Base-by-base conservation (phyloP, 1,140 invertebrate genomes). In the Orchesella cincta region DNA sequence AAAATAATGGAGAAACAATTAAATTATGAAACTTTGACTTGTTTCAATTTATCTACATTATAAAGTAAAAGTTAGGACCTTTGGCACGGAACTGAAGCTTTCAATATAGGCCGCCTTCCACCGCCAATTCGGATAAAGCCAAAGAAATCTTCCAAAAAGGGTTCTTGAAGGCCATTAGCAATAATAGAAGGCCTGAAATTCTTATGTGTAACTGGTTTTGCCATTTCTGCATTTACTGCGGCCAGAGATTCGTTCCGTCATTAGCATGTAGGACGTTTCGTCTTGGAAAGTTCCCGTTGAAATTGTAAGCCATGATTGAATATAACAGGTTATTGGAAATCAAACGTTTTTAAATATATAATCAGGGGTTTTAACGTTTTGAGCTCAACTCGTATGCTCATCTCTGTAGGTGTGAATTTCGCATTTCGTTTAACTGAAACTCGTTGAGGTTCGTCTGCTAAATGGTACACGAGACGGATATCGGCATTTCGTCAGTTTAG, bases 211-310 rank as follows among this genome's bases (percentile, higher is more conserved):
- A 73, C 34, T 12, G 34, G 71, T 1, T 70, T 67, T 1, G 73
- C 52, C 1, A 79, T 26, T 31, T 52, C 26, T 35, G 0, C 12
- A 34, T 79, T 79, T 26, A 79, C 0, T 29, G 31, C 54, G 0
- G 18, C 36, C 3, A 79, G 0, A 18, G 78, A 76, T 36, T 79
- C 78, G 14, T 79, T n/a, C 70, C 0, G 71, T 64, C 39, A 79
- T 52, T 12, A 79, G 18, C 72, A 79, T 51, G 54, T 67, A 79
- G 0, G 78, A 74, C 0, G 78, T 79, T 35, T 79, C 78, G 33
- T 79, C 78, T 28, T 76, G 75, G 71, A 79, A 79, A 23, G 75
- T 28, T 23, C 78, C 78, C 78, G n/a, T n/a, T 74, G 29, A 29
- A 54, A 26, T 23, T 5, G 67, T 46, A 46, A 46, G 5, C 5